A percentile compares a stretch with the other conserved stretches of the same genome.
Evolutionary conservation across 1,140 invertebrate genomes (phyloP).

Genomic region (Neodiprion fabricii): DNA sequence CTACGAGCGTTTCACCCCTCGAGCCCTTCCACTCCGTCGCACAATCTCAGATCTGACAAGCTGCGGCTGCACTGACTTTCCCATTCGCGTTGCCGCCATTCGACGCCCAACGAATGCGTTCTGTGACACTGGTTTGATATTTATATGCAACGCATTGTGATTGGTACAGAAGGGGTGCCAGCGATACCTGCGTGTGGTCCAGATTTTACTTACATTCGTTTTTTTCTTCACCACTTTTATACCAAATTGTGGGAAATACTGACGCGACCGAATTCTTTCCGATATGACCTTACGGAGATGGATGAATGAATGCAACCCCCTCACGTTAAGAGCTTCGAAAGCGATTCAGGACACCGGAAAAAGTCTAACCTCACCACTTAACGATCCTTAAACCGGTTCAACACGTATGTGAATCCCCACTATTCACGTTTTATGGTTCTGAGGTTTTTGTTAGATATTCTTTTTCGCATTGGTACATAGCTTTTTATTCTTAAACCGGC

Average conservation of each 20-base stretch:
- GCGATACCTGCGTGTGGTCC: background rate
- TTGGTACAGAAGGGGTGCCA: too few species aligned
- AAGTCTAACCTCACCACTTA: background rate
- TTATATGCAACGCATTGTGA: too few species aligned
- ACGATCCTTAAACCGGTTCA: slow-evolving; percentile 5
- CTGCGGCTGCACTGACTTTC: too few species aligned
- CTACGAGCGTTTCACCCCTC: slow-evolving; percentile 9
- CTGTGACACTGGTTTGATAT: too few species aligned
- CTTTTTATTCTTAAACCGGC: too few species aligned
- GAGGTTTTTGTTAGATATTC: background rate
- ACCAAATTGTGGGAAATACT: background rate
- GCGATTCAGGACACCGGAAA: background rate
- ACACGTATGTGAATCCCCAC: background rate
- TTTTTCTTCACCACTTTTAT: too few species aligned
- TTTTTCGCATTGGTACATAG: background rate
- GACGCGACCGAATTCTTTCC: background rate
- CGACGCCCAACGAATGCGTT: too few species aligned
- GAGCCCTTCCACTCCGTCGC: background rate
- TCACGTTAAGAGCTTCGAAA: background rate
- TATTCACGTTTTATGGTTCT: background rate
- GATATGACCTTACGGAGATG: background rate
- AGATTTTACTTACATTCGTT: background rate
- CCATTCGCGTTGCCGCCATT: too few species aligned
- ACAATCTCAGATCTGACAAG: background rate
- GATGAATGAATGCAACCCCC: background rate